Percentiles rank a stretch among this genome's conserved stretches.
Conservation (phyloP, 2,113 vertebrate species). For the rabbit (Oryctolagus cuniculus) region mOryCun1.1 NC_091433.1:190734001-190734500, state of each 20-base stretch:
- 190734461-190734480: neutral
- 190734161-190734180: neutral
- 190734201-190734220: too few relatives aligned
- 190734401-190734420: neutral
- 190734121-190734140: neutral
- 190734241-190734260: neutral
- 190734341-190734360: neutral
- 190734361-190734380: neutral
- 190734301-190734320: neutral
- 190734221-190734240: accelerated
- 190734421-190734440: neutral
- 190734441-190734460: too few relatives aligned
- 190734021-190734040: neutral
- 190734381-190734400: neutral
- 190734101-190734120: neutral
- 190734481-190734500: neutral
- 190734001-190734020: neutral
- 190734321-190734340: neutral
- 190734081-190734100: neutral
- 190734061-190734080: neutral
- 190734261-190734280: accelerated
- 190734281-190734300: neutral
- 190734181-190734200: neutral
- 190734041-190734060: neutral
- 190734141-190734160: neutral